Conservation (phyloP, 30 jellyfish, hydroid and myxozoan species). For the Calvadosia cruxmelitensis region DNA sequence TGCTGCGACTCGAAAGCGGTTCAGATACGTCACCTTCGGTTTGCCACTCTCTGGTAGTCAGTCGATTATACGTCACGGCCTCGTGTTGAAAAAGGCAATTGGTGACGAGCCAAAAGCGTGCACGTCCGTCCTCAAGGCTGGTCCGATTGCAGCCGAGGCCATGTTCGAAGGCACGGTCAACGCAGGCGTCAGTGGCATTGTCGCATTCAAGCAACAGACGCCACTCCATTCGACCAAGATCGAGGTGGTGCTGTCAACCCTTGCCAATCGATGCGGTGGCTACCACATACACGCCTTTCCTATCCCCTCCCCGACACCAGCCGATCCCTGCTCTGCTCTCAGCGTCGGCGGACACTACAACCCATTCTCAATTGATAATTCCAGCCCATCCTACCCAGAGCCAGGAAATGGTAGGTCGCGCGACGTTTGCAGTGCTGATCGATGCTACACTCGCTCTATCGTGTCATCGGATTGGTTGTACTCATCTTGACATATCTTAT, state of each 20-base stretch:
- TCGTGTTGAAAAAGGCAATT: constrained; percentile 18
- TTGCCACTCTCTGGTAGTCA: constrained; percentile 18
- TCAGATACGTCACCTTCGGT: constrained; percentile 20
- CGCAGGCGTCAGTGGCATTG: constrained; percentile 51
- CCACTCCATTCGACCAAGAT: constrained; percentile 76
- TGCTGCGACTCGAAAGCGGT: constrained; percentile 2
- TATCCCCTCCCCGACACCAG: constrained; percentile 45
- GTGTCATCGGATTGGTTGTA: too few species aligned
- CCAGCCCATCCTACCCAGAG: constrained; percentile 31
- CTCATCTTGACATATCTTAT: too few species aligned
- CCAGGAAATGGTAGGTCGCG: constrained; percentile 18
- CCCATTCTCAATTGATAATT: constrained; percentile 36
- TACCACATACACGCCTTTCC: constrained; percentile 70
- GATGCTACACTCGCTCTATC: too few species aligned
- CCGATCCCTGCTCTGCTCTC: constrained; percentile 42
- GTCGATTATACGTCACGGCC: constrained; percentile 26
- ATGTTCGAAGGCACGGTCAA: constrained; percentile 13
- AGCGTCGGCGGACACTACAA: constrained; percentile 77
- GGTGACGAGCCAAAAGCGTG: constrained; percentile 48
- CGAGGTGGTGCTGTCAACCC: constrained; percentile 16
- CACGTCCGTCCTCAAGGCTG: constrained; percentile 35
- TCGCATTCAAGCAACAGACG: constrained; percentile 55
- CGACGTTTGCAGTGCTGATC: too few species aligned
- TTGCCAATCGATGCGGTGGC: constrained; percentile 44
- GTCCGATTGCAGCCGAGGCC: constrained; percentile 47